These are phyloP conservation scores for Poecilia velifera DNA, from an alignment of 2,797 vertebrate species.

Conservation along the genomic window DNA sequence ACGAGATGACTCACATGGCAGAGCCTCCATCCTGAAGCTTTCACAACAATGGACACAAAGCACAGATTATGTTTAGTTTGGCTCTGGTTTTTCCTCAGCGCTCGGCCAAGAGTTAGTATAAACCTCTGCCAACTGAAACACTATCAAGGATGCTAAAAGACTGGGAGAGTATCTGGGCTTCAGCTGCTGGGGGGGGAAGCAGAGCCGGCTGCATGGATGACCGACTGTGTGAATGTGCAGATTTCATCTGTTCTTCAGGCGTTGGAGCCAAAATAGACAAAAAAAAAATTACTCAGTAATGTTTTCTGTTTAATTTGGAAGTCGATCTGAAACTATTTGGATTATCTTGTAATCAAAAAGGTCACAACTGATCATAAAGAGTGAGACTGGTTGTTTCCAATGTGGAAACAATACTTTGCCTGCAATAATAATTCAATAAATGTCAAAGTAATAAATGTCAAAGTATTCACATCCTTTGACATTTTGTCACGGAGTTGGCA, in stretches of 20 bases:
- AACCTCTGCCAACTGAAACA: slow-evolving; percentile 33
- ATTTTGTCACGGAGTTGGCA: neutral
- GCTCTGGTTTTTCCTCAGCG: slow-evolving; percentile 40
- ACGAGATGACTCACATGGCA: slow-evolving; percentile 59
- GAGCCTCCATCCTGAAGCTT: slow-evolving; percentile 55
- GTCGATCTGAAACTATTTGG: neutral
- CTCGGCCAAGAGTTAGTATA: slow-evolving; percentile 32
- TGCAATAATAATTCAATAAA: neutral
- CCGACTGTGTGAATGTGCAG: slow-evolving; percentile 6
- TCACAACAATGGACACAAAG: slow-evolving; percentile 63
- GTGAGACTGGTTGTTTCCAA: neutral
- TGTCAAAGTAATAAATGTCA: neutral
- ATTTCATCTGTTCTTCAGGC: slow-evolving; percentile 2
- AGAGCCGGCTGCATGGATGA: neutral
- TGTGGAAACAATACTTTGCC: neutral
- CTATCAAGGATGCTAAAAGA: slow-evolving; percentile 8
- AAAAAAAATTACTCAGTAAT: neutral
- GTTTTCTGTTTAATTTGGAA: neutral
- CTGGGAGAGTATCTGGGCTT: slow-evolving; percentile 8
- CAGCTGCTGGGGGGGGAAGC: slow-evolving; percentile 4
- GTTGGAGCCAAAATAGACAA: neutral
- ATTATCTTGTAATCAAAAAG: neutral
- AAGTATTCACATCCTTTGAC: neutral
- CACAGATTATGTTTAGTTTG: slow-evolving; percentile 57
- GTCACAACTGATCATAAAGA: neutral